Evolutionary conservation across 2,113 vertebrate species (phyloP).

Genomic region (Oreochromis tanganicae): DNA sequence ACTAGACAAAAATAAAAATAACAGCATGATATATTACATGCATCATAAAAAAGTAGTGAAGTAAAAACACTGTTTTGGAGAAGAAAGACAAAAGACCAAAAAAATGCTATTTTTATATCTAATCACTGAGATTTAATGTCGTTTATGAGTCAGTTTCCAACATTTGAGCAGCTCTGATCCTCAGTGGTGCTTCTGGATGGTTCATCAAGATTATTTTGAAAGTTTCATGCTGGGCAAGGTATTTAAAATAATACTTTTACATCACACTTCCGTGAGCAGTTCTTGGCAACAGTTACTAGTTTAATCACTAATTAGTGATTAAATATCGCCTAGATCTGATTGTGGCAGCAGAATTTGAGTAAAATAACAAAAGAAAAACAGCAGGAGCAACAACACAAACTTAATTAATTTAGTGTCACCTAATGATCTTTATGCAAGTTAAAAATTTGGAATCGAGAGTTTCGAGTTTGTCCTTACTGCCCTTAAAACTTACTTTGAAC

Average conservation of each 20-base stretch:
- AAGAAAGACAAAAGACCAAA: neutral
- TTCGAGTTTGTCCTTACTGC: neutral
- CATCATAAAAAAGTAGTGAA: neutral
- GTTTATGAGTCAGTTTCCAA: neutral
- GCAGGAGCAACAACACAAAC: neutral
- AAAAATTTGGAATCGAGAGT: neutral
- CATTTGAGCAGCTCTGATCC: neutral
- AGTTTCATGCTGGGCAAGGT: neutral
- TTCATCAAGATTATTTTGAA: neutral
- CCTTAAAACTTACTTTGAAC: neutral
- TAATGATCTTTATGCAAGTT: neutral
- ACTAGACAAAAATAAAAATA: neutral
- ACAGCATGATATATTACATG: neutral
- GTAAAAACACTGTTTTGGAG: neutral
- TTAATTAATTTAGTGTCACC: neutral
- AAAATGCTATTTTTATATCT: neutral
- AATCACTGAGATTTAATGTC: neutral
- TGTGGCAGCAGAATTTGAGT: neutral
- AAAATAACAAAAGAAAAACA: neutral
- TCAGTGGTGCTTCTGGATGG: neutral
- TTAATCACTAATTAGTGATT: neutral
- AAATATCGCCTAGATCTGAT: neutral
- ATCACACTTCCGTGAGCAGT: neutral
- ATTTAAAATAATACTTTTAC: neutral
- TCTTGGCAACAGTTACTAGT: neutral